phyloP scores from a whole-genome alignment of 2,797 vertebrate species.

The Spinus pinus region DNA sequence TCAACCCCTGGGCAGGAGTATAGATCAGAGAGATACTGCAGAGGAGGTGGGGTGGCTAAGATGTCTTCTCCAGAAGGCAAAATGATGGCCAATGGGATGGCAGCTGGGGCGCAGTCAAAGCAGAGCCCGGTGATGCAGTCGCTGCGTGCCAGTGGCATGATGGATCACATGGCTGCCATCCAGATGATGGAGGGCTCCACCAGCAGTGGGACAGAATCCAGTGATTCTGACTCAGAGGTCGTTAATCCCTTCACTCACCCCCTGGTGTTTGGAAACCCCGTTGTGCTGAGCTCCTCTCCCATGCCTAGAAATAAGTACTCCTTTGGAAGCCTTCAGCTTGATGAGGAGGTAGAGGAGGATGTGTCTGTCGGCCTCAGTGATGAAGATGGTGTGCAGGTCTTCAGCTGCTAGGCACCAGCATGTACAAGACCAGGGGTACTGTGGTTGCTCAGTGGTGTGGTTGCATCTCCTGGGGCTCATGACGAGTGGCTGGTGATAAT shows the following conservation, averaged over 20 bases:
- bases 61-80: conserved; percentile 78
- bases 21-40: conserved; percentile 64
- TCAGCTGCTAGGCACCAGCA: conserved; percentile 74
- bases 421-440: neutral
- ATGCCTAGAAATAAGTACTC: conserved; percentile 81
- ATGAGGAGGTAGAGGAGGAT: conserved; percentile 82
- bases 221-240: conserved; percentile 84
- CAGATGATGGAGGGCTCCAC: conserved; percentile 84
- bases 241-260: conserved; percentile 75
- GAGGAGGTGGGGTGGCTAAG: conserved; percentile 58
- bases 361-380: conserved; percentile 80
- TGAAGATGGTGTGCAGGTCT: conserved; percentile 80
- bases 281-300: conserved; percentile 76
- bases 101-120: conserved; percentile 66
- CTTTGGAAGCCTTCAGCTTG: conserved; percentile 83
- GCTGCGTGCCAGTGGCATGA: conserved; percentile 5
- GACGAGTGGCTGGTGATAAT: neutral
- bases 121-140: conserved; percentile 69
- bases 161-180: conserved; percentile 74
- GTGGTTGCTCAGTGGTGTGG: neutral
- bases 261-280: conserved; percentile 70
- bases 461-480: neutral
- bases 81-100: conserved; percentile 82
- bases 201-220: conserved; percentile 90
- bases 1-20: conserved; percentile 59